A percentile compares a stretch with the other conserved stretches of the same genome.
phyloP scores from a whole-genome alignment of 2,797 vertebrate genomes.

The Danio kyathit region DNA sequence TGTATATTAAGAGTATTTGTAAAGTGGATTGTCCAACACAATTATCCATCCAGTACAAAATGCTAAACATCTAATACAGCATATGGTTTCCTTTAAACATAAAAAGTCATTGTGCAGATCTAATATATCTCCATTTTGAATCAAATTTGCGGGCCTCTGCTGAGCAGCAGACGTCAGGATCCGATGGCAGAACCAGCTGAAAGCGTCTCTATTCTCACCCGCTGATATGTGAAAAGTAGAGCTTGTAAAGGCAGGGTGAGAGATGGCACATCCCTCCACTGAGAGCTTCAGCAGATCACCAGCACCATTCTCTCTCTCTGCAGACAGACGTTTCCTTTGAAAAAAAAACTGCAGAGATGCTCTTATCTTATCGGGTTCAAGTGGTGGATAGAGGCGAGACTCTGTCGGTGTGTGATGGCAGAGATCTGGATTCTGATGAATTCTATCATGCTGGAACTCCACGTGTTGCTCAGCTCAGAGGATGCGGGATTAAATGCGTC shows the following conservation, averaged over 20 bases:
- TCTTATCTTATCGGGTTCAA: slow-evolving; percentile 64
- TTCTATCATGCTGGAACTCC: slow-evolving; percentile 12
- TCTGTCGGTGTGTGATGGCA: slow-evolving; percentile 27
- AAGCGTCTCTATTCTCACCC: slow-evolving; percentile 19
- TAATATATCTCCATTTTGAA: background rate
- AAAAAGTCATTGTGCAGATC: background rate
- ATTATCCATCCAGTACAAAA: no score
- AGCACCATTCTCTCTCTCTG: slow-evolving; percentile 36
- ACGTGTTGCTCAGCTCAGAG: slow-evolving; percentile 15
- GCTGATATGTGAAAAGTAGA: slow-evolving; percentile 33
- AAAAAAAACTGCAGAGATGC: slow-evolving; percentile 35
- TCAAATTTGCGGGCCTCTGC: slow-evolving; percentile 9
- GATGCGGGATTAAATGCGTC: background rate
- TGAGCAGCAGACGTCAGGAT: slow-evolving; percentile 14
- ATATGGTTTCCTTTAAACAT: no score
- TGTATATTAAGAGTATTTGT: no score
- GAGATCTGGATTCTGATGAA: slow-evolving; percentile 36
- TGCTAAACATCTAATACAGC: no score
- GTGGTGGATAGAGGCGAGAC: slow-evolving; percentile 53
- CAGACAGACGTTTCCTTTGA: slow-evolving; percentile 48
- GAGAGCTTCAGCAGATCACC: slow-evolving; percentile 44
- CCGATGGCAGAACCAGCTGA: background rate
- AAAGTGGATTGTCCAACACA: no score
- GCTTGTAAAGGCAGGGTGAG: slow-evolving; percentile 8
- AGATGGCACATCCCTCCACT: slow-evolving; percentile 27